Evolutionary conservation across 2,113 vertebrate genomes (phyloP), one percentile per base, ranked within the genome.

Genomic region (Lophotis ruficrista): DNA sequence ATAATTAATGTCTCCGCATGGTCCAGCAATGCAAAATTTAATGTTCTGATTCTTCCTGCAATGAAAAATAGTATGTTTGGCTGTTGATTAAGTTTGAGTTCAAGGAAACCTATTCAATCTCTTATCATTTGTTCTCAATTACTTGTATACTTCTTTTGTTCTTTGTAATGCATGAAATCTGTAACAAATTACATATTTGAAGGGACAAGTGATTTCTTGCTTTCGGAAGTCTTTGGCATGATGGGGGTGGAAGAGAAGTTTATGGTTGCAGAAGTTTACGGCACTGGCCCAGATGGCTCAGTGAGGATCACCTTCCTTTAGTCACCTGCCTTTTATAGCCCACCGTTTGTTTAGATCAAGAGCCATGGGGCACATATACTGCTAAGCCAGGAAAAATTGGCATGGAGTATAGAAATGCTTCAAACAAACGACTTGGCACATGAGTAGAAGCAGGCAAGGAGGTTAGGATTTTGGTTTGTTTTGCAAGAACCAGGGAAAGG

Each of bases 361-460:
- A 73, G 7, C 45, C 37, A 31, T 37, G 21, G 75, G 37, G 20
- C 43, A 48, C 37, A 2, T 22, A 4, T 1, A 11, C 53, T 43
- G 43, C 64, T 72, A 41, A 66, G 57, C 57, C 69, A 88, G 75
- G 56, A 77, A 66, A 27, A 54, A 18, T 18, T 75, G 91, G n/a
- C 72, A 27, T 14, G 27, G 51, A 70, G 22, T 78, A 61, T 86
- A 76, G 81, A 89, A 71, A 31, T 38, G 41, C 61, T 65, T 71
- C 45, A 6, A 16, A 60, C 33, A 35, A 19, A 53, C 0, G 0
- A 17, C n/a, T 47, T 53, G 57, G 37, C 28, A 24, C 0, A 0
- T 19, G 60, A 91, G 45, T 28, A 50, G 64, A 43, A 35, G 47
- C 58, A 83, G 66, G 68, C 27, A 37, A 48, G 62, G 28, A 51